Evolutionary conservation across 2,113 vertebrate genomes (phyloP).

Genomic region (Hiodon alosoides): DNA sequence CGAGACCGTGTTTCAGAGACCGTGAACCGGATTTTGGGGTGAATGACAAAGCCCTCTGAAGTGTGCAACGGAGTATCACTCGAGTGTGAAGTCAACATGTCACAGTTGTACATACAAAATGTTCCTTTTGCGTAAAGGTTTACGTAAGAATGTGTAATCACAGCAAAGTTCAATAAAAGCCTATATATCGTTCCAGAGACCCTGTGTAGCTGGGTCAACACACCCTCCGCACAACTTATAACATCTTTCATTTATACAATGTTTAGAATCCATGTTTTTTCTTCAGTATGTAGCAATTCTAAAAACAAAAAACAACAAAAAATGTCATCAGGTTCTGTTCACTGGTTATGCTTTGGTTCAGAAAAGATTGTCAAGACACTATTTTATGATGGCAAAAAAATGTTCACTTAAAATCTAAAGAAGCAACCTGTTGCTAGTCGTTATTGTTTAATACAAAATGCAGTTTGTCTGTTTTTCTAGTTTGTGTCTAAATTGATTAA

Average conservation of each 20-base stretch:
- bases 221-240: slow-evolving; percentile 13
- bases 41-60: too few relatives aligned
- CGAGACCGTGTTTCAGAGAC: too few relatives aligned
- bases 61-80: not conserved
- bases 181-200: slow-evolving; percentile 11
- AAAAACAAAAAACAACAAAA: not conserved
- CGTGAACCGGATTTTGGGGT: too few relatives aligned
- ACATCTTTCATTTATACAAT: slow-evolving; percentile 5
- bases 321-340: slow-evolving; percentile 7
- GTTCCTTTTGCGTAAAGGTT: slow-evolving; percentile 17
- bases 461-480: slow-evolving; percentile 34
- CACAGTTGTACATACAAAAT: slow-evolving; percentile 25
- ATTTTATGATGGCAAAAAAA: slow-evolving; percentile 29
- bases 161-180: slow-evolving; percentile 10
- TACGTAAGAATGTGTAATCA: slow-evolving; percentile 24
- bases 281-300: slow-evolving; percentile 20
- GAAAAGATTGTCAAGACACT: slow-evolving; percentile 28
- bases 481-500: slow-evolving; percentile 33
- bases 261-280: slow-evolving; percentile 18
- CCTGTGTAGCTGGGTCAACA: slow-evolving; percentile 13
- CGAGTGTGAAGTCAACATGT: slow-evolving; percentile 4
- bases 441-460: slow-evolving; percentile 35
- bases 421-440: slow-evolving; percentile 32
- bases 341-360: slow-evolving; percentile 27
- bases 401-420: slow-evolving; percentile 25